These are phyloP conservation scores for Chelmon rostratus DNA, from an alignment of 2,797 vertebrate species.

Conservation along the genomic window DNA sequence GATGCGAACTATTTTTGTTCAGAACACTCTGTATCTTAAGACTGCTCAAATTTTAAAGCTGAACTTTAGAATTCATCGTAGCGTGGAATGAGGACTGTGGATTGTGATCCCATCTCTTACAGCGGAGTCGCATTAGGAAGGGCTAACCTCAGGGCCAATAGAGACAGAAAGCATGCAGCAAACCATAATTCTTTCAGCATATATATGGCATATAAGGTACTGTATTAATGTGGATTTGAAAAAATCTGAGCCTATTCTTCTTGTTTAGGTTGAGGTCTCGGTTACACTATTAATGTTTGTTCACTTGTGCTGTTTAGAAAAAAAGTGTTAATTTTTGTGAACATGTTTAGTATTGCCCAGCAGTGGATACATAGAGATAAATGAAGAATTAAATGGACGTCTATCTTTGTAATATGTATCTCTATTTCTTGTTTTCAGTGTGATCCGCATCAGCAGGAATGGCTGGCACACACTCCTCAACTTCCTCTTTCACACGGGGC, in stretches of 20 bases:
- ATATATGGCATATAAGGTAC: background rate
- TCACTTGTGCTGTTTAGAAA: too few species aligned
- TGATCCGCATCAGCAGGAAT: conserved; percentile 94
- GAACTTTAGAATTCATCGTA: background rate
- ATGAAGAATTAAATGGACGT: background rate
- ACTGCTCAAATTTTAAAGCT: background rate
- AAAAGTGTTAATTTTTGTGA: too few species aligned
- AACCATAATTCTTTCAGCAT: background rate
- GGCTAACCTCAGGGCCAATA: background rate
- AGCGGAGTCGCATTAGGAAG: background rate
- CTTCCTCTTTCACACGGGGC: conserved; percentile 93
- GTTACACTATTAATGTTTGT: background rate
- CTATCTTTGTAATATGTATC: conserved; percentile 12
- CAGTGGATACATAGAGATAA: background rate
- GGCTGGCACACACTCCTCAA: conserved; percentile 96
- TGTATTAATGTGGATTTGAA: background rate
- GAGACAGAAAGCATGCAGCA: background rate
- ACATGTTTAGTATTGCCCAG: too few species aligned
- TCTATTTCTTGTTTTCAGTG: conserved; percentile 79
- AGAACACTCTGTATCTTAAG: background rate
- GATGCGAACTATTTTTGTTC: background rate
- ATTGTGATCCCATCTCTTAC: background rate
- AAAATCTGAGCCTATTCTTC: background rate
- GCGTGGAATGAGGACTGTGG: background rate
- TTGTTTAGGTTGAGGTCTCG: background rate